phyloP scores from a whole-genome alignment of 2,888 invertebrate genomes.

The Callyntrura sp. region DNA sequence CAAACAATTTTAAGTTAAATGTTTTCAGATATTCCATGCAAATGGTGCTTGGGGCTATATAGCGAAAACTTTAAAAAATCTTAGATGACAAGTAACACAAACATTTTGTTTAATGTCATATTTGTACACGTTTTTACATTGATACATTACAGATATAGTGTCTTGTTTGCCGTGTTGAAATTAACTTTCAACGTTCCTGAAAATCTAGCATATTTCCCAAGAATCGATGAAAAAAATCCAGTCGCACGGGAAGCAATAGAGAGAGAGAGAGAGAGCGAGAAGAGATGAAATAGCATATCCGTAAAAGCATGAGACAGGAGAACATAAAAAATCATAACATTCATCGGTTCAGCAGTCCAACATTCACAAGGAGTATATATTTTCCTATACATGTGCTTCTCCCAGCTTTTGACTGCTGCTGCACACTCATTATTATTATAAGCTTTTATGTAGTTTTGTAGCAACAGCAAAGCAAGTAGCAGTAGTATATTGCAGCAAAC shows the following conservation, averaged over 20 bases:
- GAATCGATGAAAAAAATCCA: constrained; percentile 44
- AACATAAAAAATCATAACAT: constrained; percentile 43
- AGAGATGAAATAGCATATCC: constrained; percentile 14
- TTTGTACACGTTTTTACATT: too few relatives aligned
- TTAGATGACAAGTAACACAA: too few relatives aligned
- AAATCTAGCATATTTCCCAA: constrained; percentile 36
- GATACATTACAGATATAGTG: too few relatives aligned
- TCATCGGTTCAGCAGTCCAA: not conserved
- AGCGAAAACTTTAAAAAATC: not conserved
- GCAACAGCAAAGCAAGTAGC: constrained; percentile 7
- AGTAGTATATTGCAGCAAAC: constrained; percentile 43
- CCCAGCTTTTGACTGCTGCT: constrained; percentile 16
- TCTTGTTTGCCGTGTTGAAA: too few relatives aligned
- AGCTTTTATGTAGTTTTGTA: constrained; percentile 30
- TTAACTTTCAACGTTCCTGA: constrained; percentile 20
- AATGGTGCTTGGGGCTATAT: not conserved
- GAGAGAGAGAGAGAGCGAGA: not conserved
- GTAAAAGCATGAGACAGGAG: constrained; percentile 59
- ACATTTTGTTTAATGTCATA: too few relatives aligned
- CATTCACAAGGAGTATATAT: not conserved
- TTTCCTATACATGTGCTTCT: not conserved
- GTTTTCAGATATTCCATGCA: not conserved
- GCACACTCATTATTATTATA: not conserved
- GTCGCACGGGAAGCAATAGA: constrained; percentile 12
- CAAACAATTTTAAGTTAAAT: not conserved